Conservation (phyloP, 2,113 vertebrate species). For the Prionailurus viverrinus region DNA sequence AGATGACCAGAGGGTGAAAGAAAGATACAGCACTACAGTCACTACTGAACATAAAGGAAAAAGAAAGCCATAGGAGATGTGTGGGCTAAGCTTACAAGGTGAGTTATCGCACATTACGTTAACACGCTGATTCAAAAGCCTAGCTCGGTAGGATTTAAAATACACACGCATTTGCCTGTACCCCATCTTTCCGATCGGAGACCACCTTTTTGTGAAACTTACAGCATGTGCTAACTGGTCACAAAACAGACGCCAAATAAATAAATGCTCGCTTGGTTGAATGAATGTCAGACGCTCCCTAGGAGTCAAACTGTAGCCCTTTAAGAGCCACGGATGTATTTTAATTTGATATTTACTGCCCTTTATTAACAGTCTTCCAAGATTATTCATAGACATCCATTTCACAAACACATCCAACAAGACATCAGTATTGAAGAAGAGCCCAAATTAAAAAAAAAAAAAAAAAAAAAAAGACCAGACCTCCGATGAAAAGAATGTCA, state of each 20-base stretch:
- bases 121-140: not conserved
- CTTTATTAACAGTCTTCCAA: constrained; percentile 21
- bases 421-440: not conserved
- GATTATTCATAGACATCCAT: not conserved
- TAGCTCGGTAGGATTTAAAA: not conserved
- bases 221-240: not conserved
- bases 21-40: rapidly evolving
- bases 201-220: not conserved
- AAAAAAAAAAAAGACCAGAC: not conserved
- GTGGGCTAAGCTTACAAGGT: not conserved
- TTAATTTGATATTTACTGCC: constrained; percentile 52
- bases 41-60: not conserved
- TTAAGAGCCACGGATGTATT: not conserved
- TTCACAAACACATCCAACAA: not conserved
- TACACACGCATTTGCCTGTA: not conserved
- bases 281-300: not conserved
- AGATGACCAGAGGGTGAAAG: not conserved
- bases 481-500: not conserved
- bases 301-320: constrained; percentile 38
- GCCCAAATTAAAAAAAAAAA: not conserved
- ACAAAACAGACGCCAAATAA: not conserved
- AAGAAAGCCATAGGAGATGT: not conserved
- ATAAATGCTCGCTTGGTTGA: not conserved
- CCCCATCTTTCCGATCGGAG: not conserved
- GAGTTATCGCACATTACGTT: not conserved